Base-by-base conservation (phyloP, 2,888 invertebrate species). In the Apantesis nais region DNA sequence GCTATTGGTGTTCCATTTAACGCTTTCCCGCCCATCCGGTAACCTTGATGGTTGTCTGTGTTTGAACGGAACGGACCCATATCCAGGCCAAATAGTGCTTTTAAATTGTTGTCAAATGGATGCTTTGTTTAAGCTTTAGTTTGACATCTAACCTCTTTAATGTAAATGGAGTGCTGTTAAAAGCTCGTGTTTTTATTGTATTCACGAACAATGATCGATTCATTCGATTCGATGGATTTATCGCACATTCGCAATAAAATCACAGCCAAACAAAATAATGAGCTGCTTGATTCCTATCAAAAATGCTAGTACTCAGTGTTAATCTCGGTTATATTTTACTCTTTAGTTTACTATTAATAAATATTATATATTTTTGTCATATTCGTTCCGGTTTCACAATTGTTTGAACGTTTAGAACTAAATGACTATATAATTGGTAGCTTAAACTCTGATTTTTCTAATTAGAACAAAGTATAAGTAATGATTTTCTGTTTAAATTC, bases 1-100 rank as follows among this genome's bases (percentile, higher is more conserved):
- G 84, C 77, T 82, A 85, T 81, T 83, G 80, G 80, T 80, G 74
- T 71, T 82, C 77, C 77, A 77, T 80, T 83, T 84, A 86, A 80
- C 78, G 80, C 79, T 81, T 85, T 80, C 79, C 81, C 74, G 65
- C 67, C 74, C 73, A 76, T 80, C 77, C 80, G 80, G 79, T 78
- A 70, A 79, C 79, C 85, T 84, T 79, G 78, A 72, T 73, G 66
- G 62, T 16, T 29, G 64, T 39, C 29, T 19, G 62, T 48, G 16
- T 66, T 34, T 48, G 48, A 68, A 61, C 65, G 60, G 71, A 68
- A 68, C 37, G 31, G 22, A 39, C 22, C 48, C 58, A 48, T 74
- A 72, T 75, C 61, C 77, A 80, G 66, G 74, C 66, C 74, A 71
- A 29, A 52, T 64, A 55, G 52, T 63, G 70, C 55, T 62, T 70